phyloP scores from a whole-genome alignment of 2,888 invertebrate genomes.

The Crematogaster levior region DNA sequence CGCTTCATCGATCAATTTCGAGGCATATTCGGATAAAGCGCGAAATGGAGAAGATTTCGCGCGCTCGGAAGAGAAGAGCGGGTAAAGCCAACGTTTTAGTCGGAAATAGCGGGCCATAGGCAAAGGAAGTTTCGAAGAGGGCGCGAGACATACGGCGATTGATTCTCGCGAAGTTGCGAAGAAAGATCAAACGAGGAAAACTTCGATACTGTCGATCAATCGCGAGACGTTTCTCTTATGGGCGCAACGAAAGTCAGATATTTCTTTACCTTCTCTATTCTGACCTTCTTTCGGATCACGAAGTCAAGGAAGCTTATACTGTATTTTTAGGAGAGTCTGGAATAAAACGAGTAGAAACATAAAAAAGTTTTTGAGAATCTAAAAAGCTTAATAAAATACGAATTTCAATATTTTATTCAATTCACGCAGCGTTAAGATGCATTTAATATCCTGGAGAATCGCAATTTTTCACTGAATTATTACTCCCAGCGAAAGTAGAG shows the following conservation, averaged over 20 bases:
- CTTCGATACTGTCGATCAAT: slow-evolving; percentile 72
- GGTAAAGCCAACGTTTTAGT: slow-evolving; percentile 22
- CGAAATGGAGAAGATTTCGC: slow-evolving; percentile 29
- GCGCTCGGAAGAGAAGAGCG: background rate
- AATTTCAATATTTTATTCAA: background rate
- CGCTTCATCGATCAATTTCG: slow-evolving; percentile 45
- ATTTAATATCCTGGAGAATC: background rate
- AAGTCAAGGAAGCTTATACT: background rate
- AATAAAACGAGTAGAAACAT: background rate
- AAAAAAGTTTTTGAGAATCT: background rate
- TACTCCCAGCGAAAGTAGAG: background rate
- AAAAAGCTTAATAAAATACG: background rate
- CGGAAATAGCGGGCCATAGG: slow-evolving; percentile 20
- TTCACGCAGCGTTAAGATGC: background rate
- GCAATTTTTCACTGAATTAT: background rate
- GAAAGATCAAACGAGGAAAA: slow-evolving; percentile 66
- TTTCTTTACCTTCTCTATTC: slow-evolving; percentile 21
- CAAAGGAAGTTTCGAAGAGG: slow-evolving; percentile 55
- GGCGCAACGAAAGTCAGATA: slow-evolving; percentile 14
- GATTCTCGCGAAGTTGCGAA: slow-evolving; percentile 61
- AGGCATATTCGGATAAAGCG: slow-evolving; percentile 50
- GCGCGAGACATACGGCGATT: slow-evolving; percentile 51
- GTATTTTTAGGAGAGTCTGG: background rate
- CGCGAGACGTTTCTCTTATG: slow-evolving; percentile 45
- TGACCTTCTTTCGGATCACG: background rate